Evolutionary conservation across 2,113 vertebrate genomes (phyloP), one percentile per base, ranked within the genome.

Genomic region (Cyanoramphus novaezelandiae): DNA sequence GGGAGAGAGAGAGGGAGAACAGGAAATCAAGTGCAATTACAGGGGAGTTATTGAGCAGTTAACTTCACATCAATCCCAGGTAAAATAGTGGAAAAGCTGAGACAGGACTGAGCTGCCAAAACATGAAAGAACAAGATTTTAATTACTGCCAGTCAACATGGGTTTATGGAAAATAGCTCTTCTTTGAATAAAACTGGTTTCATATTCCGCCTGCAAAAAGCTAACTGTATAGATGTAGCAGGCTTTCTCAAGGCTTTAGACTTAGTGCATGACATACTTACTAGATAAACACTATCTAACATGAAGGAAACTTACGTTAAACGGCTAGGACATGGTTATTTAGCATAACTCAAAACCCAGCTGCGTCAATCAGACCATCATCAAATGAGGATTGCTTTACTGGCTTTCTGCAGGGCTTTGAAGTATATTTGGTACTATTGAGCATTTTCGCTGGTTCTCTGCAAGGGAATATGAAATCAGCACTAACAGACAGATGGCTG

Each of bases 331-430:
- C 85, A 74, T 68, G 90, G 88, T 60, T 96, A 83, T 94, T 95
- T 95, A 96, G 83, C 90, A 91, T 83, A 96, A 93, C 94, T 95
- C 95, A 92, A 93, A 96, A 65, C 79, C 87, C 92, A 97, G 93
- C 93, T 96, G 96, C 18, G 14, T 96, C 94, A 90, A 94, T 96
- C 93, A 96, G 96, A 95, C 84, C 93, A 96, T 96, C 90, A 86
- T 86, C 85, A 96, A 92, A 71, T 92, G 64, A 96, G 70, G 88
- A 92, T 81, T 81, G 85, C 86, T 96, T 93, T 88, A 74, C 75
- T 81, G 92, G 79, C 82, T 92, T 96, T 97, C 94, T 50, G 41
- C 92, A 91, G 91, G 74, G 85, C 67, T 96, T 96, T 96, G 90
- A 95, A 95, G 94, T 89, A 52, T 85, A 63, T 89, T 90, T 2